phyloP scores from a whole-genome alignment of 2,113 vertebrate species.

The human (Homo sapiens) region GRCh38 chr3:131879501-131880000 shows the following conservation, averaged over 20 bases:
- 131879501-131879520: constrained; percentile 44
- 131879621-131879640: constrained; percentile 6
- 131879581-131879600: constrained; percentile 45
- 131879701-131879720: not conserved
- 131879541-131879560: constrained; percentile 17
- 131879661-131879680: constrained; percentile 50
- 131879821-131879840: not conserved
- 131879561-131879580: constrained; percentile 22
- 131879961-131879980: not conserved
- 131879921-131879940: not conserved
- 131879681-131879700: not conserved
- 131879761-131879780: not conserved
- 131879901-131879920: not conserved
- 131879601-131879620: not conserved
- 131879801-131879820: not conserved
- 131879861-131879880: not conserved
- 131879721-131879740: not conserved
- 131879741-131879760: not conserved
- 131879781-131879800: not conserved
- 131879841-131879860: not conserved
- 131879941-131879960: not conserved
- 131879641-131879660: not conserved
- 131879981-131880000: not conserved
- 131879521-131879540: constrained; percentile 6
- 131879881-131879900: not conserved